Percentiles rank a stretch among this genome's conserved stretches.
phyloP scores from a whole-genome alignment of 2,888 invertebrate genomes.

The Lymantria monacha region DNA sequence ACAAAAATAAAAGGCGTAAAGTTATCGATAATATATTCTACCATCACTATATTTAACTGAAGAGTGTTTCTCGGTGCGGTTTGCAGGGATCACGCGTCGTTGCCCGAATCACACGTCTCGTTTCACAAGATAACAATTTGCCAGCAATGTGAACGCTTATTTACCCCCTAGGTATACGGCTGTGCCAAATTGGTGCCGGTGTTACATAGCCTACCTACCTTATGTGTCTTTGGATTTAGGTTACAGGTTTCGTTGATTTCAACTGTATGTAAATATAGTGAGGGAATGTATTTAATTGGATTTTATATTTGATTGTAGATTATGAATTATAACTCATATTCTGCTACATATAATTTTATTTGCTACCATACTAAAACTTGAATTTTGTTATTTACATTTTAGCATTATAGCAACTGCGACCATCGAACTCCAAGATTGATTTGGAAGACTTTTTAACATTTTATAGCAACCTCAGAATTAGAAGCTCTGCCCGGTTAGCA shows the following conservation, averaged over 20 bases:
- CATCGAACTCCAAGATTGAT: no score
- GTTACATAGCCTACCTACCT: constrained; percentile 23
- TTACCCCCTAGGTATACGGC: constrained; percentile 63
- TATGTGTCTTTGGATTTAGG: constrained; percentile 32
- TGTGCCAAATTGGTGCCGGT: constrained; percentile 68
- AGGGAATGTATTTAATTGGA: neutral
- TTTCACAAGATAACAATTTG: constrained; percentile 83
- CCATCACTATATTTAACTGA: constrained; percentile 64
- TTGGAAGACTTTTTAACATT: no score
- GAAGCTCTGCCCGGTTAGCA: no score
- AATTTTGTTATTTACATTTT: no score
- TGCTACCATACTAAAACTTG: no score
- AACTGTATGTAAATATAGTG: neutral
- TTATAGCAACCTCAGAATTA: no score
- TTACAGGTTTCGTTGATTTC: constrained; percentile 20
- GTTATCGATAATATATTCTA: constrained; percentile 20
- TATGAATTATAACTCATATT: no score
- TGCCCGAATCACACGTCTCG: constrained; percentile 80
- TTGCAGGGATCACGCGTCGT: constrained; percentile 74
- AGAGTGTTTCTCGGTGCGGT: constrained; percentile 67
- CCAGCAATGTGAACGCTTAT: constrained; percentile 76
- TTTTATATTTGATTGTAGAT: no score
- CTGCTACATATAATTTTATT: no score
- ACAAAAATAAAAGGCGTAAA: no score
- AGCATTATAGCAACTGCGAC: no score